Base-by-base conservation (phyloP, 1,140 invertebrate species). In the Phymorhynchus buccinoides region DNA sequence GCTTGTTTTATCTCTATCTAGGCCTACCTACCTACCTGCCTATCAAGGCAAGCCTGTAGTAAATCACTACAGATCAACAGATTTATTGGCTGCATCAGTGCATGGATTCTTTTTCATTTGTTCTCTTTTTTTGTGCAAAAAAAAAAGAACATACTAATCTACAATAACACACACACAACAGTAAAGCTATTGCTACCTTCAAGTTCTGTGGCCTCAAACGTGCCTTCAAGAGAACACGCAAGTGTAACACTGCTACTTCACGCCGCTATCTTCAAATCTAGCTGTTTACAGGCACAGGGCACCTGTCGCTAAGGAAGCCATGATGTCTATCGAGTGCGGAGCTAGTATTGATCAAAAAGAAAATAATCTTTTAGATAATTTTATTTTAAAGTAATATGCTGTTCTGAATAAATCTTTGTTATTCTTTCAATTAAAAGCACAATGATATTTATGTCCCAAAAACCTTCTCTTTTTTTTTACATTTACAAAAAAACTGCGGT, bases 221-320 rank as follows among this genome's bases (percentile, higher is more conserved):
- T 18, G 27, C 56, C 62, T n/a, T 82, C 83, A 48, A 27, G 48
- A n/a, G 1, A 56, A 35, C 71, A 52, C 32, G 16, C 37, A 52
- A 71, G 6, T 14, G 7, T 66, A 30, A 37, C 41, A 32, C 56
- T 14, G 35, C 35, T 14, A 37, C 48, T 18, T 82, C 4, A 32
- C 35, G 41, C 66, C 35, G n/a, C 14, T 56, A 75, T 14, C 73
- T 35, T 32, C 30, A n/a, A 35, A 37, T 39, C 48, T 80, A 75
- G 77, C 81, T 88, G 85, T 89, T 89, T 88, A 88, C 87, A 85
- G 79, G 41, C 62, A 71, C 62, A 44, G 83, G 35, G 84, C 75
- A 89, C 87, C 86, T 89, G 88, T 89, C 87, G 86, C 87, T 86
- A 89, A 87, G 88, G 88, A 86, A 84, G 88, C 88, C 88, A 89